Base-by-base conservation (phyloP, 2,797 vertebrate species). In the Coregonus sp. region DNA sequence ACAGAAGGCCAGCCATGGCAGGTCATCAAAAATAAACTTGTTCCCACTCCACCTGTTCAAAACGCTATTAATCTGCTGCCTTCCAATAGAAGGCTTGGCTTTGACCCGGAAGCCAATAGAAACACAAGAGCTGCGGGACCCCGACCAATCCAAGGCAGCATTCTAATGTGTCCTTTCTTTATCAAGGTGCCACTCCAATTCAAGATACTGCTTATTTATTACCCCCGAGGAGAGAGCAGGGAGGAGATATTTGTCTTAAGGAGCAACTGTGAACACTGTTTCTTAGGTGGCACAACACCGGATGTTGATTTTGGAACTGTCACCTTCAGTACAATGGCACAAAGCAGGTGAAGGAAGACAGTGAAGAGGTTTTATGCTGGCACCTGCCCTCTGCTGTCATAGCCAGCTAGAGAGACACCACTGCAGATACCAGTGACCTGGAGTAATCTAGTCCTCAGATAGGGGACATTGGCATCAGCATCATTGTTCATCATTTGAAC, bases 101-200 rank as follows among this genome's bases (percentile, higher is more conserved):
- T 82, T 81, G 84, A 76, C 66, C 1, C n/a, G 14, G 72, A 74
- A 75, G 86, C 98, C 97, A 98, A 97, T 97, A 77, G 92, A 81
- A 73, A 75, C 2, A 50, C 82, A 76, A 76, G 79, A 80, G 87
- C 83, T 65, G 83, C 14, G 3, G 59, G 87, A 0, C 40, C 84
- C 79, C 74, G 86, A 89, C 97, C 97, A 98, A 96, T 97, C 93
- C 86, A 70, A 0, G 84, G 79, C 86, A 5, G 85, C 92, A 96
- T 97, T 95, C 95, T 95, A 97, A 97, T 97, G 4, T 18, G 0
- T 89, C 89, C 79, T 81, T 84, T 95, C 95, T 95, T 96, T 96
- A 97, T 96, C 94, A 94, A 91, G 94, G 92, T 93, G 93, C 93
- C 93, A 94, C 91, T 93, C 90, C 93, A 90, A 75, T 90, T 91